Evolutionary conservation across 2,888 invertebrate species (phyloP).

Genomic region (Lasius platythorax): DNA sequence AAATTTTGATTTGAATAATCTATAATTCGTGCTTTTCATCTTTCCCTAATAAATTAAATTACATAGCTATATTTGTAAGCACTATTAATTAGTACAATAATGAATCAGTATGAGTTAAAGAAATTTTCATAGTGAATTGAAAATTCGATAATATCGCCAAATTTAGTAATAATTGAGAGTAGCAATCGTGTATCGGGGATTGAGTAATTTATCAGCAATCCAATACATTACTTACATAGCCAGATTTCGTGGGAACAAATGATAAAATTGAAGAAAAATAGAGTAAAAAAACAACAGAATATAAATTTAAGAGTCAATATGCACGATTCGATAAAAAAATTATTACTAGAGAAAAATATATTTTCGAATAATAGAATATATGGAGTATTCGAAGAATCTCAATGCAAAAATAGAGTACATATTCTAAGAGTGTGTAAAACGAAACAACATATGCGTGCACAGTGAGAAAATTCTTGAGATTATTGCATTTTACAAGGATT

Average conservation of each 20-base stretch:
- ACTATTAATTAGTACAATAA: conserved; percentile 16
- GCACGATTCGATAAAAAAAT: neutral
- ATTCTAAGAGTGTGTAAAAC: conserved; percentile 20
- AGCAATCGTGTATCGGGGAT: conserved; percentile 32
- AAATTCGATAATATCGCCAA: conserved; percentile 48
- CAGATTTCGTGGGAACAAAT: conserved; percentile 28
- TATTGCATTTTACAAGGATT: conserved; percentile 34
- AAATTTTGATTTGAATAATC: neutral
- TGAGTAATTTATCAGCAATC: conserved; percentile 36
- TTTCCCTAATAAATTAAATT: neutral
- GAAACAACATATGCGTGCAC: neutral
- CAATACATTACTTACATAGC: conserved; percentile 10
- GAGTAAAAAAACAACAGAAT: neutral
- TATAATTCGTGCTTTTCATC: neutral
- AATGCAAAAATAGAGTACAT: neutral
- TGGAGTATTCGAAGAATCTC: neutral
- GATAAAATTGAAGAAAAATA: neutral
- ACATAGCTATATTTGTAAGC: neutral
- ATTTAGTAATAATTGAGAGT: conserved; percentile 34
- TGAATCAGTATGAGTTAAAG: conserved; percentile 20
- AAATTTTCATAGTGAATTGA: conserved; percentile 47
- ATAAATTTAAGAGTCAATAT: neutral
- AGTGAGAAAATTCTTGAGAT: conserved; percentile 46
- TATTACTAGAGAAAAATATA: neutral
- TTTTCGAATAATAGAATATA: neutral